Evolutionary conservation across 2,113 vertebrate genomes (phyloP).

Genomic region (Ibidorhyncha struthersii): DNA sequence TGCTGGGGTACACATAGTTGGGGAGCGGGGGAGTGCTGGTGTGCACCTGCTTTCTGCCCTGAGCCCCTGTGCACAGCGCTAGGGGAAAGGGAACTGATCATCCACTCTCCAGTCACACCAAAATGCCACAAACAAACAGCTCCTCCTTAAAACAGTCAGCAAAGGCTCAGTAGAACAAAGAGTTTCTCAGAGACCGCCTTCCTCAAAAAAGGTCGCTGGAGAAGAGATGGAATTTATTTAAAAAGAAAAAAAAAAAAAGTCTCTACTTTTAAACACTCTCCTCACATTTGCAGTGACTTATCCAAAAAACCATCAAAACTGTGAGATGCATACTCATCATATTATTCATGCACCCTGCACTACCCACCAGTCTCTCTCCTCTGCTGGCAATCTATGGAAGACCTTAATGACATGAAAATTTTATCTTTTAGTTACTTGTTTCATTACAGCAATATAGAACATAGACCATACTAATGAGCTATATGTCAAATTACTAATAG

Average conservation of each 20-base stretch:
- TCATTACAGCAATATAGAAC: background rate
- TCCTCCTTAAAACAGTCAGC: background rate
- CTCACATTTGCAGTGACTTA: background rate
- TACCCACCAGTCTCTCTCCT: background rate
- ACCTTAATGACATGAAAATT: background rate
- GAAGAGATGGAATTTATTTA: background rate
- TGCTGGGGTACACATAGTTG: background rate
- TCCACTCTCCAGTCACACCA: background rate
- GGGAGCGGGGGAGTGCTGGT: background rate
- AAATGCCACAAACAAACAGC: background rate
- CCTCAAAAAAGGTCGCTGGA: background rate
- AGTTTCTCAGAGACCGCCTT: background rate
- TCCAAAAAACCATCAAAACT: background rate
- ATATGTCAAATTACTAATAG: background rate
- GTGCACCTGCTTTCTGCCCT: background rate
- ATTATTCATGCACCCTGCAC: fast-evolving
- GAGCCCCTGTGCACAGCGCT: fast-evolving
- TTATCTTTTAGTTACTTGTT: background rate
- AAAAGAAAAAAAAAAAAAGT: background rate
- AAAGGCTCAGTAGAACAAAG: background rate
- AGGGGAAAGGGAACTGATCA: background rate
- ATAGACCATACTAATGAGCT: background rate
- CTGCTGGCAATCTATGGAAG: background rate
- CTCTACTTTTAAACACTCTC: background rate
- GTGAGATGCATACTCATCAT: background rate